phyloP scores from a whole-genome alignment of 2,888 invertebrate species.

The Dasypogon diadema region DNA sequence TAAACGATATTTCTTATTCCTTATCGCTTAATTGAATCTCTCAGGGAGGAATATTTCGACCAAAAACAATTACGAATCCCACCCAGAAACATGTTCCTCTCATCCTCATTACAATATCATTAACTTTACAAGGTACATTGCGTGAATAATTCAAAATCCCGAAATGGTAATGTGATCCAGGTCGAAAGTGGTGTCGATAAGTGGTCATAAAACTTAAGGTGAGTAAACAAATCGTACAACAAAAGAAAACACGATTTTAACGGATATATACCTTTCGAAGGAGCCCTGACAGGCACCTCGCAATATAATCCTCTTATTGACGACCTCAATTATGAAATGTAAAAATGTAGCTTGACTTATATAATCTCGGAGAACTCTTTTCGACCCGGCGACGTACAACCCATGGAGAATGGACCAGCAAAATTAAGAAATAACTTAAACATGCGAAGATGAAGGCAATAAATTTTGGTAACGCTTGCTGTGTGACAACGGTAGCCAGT shows the following conservation, averaged over 20 bases:
- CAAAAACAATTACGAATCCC: slow-evolving; percentile 40
- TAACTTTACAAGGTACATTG: slow-evolving; percentile 33
- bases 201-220: slow-evolving; percentile 9
- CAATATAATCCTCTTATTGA: slow-evolving; percentile 34
- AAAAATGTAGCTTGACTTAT: slow-evolving; percentile 11
- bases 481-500: slow-evolving; percentile 36
- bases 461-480: slow-evolving; percentile 37
- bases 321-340: slow-evolving; percentile 46
- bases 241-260: slow-evolving; percentile 6
- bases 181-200: slow-evolving; percentile 35
- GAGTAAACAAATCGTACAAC: slow-evolving; percentile 20
- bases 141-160: slow-evolving; percentile 24
- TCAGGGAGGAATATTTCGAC: not conserved
- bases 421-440: not conserved
- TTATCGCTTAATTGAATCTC: slow-evolving; percentile 42
- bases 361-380: slow-evolving; percentile 13
- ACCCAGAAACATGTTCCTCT: slow-evolving; percentile 25
- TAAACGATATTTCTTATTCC: not conserved
- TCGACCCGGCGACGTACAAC: not conserved
- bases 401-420: not conserved
- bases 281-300: slow-evolving; percentile 2
- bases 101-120: slow-evolving; percentile 43
- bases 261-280: not conserved
- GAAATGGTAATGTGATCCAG: slow-evolving; percentile 43
- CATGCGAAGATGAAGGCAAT: slow-evolving; percentile 33